Evolutionary conservation across 1,140 invertebrate genomes (phyloP).

Genomic region (Platyscapa corneri): DNA sequence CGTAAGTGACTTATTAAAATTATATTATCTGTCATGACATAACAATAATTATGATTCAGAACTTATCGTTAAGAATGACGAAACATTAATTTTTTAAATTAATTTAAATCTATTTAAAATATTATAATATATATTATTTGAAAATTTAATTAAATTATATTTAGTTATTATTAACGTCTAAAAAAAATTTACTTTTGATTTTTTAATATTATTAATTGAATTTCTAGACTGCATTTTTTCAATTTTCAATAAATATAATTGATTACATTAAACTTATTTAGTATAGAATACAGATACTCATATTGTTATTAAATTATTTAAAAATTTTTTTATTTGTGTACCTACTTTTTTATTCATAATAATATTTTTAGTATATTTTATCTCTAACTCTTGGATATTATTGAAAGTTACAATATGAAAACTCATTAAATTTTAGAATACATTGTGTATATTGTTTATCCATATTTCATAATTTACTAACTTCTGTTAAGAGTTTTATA

Average conservation of each 20-base stretch:
- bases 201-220: no score
- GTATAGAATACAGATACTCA: no score
- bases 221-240: no score
- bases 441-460: neutral
- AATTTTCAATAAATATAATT: no score
- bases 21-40: neutral
- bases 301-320: no score
- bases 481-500: neutral
- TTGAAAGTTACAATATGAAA: neutral
- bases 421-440: no score
- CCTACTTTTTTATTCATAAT: neutral
- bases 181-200: no score
- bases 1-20: neutral
- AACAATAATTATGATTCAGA: neutral
- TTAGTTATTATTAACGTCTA: no score
- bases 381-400: no score
- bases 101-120: neutral
- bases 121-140: neutral
- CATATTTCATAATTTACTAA: neutral
- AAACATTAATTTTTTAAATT: neutral
- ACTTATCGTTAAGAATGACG: neutral
- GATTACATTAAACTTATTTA: no score
- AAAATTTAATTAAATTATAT: neutral
- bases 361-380: neutral
- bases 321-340: no score